Base-by-base conservation (phyloP, 2,113 vertebrate species). In the Burhinus bistriatus region DNA sequence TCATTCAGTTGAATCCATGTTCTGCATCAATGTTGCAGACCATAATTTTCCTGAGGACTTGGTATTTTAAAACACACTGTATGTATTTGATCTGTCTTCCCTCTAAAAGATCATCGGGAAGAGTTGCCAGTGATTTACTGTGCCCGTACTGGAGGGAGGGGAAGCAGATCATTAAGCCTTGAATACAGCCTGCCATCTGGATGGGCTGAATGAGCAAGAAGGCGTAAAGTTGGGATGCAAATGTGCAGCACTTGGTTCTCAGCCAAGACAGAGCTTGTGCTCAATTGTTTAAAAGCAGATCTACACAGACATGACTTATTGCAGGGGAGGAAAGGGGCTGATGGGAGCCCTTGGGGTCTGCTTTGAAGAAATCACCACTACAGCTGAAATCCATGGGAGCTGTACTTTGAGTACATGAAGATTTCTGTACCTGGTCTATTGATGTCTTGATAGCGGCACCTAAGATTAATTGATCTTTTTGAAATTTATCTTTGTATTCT, bases 181-280 rank as follows among this genome's bases (percentile, higher is more conserved):
- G 1, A 94, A 94, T 85, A 77, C 94, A 86, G 85, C 84, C 75
- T 93, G 71, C 92, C 95, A 90, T 94, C 92, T 96, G 94, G 92
- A 92, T 75, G 79, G 88, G 79, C 79, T 97, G 83, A 81, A 26
- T 89, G 94, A 1, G 2, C 90, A 96, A 70, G 88, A 93, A 96
- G 79, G 96, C 47, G 17, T 92, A 89, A 97, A 94, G 90, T 78
- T 94, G 92, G 85, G 84, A 93, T 90, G 92, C 58, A 90, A 93
- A 95, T 95, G 79, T 93, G 68, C 38, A 70, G 80, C 29, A 55
- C 80, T 95, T 95, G 82, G 87, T 90, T 79, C 83, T 92, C 42
- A 78, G 90, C 92, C 92, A 92, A 95, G 70, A 42, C 30, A 54
- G 87, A 88, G 84, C 92, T 90, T 89, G 82, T 90, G 64, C 82